Evolutionary conservation across 2,888 invertebrate species (phyloP).

Genomic region (Lasioglossum vierecki): DNA sequence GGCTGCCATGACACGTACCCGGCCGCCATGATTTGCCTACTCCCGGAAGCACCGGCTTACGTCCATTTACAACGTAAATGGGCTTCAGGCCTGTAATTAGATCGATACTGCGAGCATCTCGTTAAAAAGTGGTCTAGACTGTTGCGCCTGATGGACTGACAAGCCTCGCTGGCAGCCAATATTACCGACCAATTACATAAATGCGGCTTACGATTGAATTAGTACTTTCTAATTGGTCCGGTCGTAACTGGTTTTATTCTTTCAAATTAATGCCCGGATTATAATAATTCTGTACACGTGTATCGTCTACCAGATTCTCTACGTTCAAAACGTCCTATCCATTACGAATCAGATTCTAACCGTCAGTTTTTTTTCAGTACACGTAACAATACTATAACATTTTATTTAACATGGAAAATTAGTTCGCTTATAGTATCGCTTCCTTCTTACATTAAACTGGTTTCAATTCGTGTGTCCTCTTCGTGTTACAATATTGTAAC

Average conservation of each 20-base stretch:
- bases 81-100: conserved; percentile 15
- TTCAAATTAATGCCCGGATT: background rate
- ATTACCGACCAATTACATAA: background rate
- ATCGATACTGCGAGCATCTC: conserved; percentile 17
- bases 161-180: background rate
- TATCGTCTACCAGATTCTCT: background rate
- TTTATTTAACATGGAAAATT: background rate
- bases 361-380: background rate
- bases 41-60: conserved; percentile 10
- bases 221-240: conserved; percentile 10
- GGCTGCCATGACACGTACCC: background rate
- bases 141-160: background rate
- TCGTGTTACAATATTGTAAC: background rate
- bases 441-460: no score
- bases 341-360: background rate
- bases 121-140: background rate
- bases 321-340: background rate
- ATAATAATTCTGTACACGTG: background rate
- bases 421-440: background rate
- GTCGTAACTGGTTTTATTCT: background rate
- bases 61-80: background rate
- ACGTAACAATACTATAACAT: background rate
- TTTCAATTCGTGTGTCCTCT: background rate
- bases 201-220: background rate
- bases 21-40: background rate